phyloP scores from a whole-genome alignment of 2,797 vertebrate species.

The Tenualosa thibaudeaui region DNA sequence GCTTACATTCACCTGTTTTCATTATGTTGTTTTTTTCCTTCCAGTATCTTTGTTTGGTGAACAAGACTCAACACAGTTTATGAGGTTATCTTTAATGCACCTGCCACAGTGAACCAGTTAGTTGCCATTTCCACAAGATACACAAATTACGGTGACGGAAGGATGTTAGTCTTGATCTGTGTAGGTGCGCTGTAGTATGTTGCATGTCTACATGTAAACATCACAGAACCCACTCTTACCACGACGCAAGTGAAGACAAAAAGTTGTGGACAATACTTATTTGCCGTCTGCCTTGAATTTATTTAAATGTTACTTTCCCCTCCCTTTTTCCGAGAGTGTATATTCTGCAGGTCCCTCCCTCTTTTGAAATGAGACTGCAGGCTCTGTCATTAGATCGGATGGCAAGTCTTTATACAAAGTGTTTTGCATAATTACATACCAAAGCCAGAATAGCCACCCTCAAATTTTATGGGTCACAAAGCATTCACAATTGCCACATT shows the following conservation, averaged over 20 bases:
- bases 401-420: conserved; percentile 99
- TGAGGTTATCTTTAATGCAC: not conserved
- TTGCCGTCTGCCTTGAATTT: conserved; percentile 79
- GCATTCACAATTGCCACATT: conserved; percentile 99
- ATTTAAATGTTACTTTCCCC: conserved; percentile 80
- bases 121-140: not conserved
- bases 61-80: conserved; percentile 8
- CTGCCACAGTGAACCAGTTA: not conserved
- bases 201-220: not conserved
- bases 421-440: conserved; percentile 99
- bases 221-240: not conserved
- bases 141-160: not conserved
- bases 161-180: not conserved
- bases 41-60: not conserved
- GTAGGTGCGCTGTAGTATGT: not conserved
- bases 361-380: conserved; percentile 90
- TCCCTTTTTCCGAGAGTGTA: conserved; percentile 72
- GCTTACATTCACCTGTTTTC: conserved; percentile 11
- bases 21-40: not conserved
- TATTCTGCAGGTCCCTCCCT: conserved; percentile 80
- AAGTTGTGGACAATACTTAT: conserved; percentile 55
- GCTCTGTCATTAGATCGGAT: conserved; percentile 99
- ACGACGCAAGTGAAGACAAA: not conserved
- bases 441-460: conserved; percentile 99
- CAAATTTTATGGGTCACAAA: conserved; percentile 99